phyloP scores from a whole-genome alignment of 2,113 vertebrate species.

The Speoplatyrhinus poulsoni region DNA sequence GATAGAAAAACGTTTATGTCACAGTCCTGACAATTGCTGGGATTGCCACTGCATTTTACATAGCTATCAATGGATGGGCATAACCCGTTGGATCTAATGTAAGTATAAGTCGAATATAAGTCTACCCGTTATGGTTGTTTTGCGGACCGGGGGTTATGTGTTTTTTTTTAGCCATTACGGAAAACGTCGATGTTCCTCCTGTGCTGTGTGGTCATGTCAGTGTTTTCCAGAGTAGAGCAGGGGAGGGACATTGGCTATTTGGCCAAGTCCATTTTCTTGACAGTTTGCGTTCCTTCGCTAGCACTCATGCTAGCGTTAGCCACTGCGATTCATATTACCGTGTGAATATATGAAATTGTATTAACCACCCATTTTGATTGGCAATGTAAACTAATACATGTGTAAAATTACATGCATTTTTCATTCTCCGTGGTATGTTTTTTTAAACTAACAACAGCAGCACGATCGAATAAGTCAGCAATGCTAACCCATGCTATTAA shows the following conservation, averaged over 20 bases:
- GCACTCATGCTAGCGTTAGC: conserved; percentile 50
- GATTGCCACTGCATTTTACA: conserved; percentile 43
- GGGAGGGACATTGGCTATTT: conserved; percentile 54
- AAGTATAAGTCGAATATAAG: conserved; percentile 45
- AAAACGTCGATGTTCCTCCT: conserved; percentile 63
- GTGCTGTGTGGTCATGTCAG: conserved; percentile 60
- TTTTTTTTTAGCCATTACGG: conserved; percentile 22
- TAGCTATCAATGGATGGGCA: conserved; percentile 46
- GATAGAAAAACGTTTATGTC: conserved; percentile 79
- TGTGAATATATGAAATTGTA: neutral
- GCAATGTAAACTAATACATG: neutral
- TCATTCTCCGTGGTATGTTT: neutral
- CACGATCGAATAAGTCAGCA: conserved; percentile 10
- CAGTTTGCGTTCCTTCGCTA: conserved; percentile 46
- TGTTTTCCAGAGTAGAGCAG: conserved; percentile 47
- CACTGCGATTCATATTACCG: neutral
- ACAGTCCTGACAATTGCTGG: conserved; percentile 49
- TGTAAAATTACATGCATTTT: neutral
- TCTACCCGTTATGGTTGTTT: neutral
- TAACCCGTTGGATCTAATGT: conserved; percentile 37
- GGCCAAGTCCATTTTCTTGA: conserved; percentile 50
- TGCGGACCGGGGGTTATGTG: conserved; percentile 1
- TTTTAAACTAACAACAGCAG: conserved; percentile 19
- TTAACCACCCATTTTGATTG: neutral
- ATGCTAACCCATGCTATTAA: conserved; percentile 39